These are phyloP conservation scores for Cheiracanthium punctorium DNA, from an alignment of 2,888 invertebrate genomes.

Conservation along the genomic window DNA sequence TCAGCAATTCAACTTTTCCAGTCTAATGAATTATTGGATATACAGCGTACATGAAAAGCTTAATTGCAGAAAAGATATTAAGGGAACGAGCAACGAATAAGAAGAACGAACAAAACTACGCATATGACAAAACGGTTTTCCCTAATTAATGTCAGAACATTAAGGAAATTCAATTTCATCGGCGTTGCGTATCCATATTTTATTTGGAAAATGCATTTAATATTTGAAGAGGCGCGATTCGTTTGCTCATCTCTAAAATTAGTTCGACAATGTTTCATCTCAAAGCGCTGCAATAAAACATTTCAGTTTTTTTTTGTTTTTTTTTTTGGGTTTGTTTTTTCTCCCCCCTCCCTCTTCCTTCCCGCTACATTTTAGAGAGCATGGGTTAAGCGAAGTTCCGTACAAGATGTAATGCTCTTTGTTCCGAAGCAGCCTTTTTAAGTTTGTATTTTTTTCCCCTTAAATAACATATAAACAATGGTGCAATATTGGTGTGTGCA, in stretches of 20 bases:
- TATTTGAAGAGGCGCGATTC: slow-evolving; percentile 60
- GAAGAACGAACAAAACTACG: slow-evolving; percentile 61
- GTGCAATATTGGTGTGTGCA: too few relatives aligned
- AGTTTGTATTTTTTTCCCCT: too few relatives aligned
- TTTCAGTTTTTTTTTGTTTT: not conserved
- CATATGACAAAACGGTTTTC: slow-evolving; percentile 51
- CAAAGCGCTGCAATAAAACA: slow-evolving; percentile 6
- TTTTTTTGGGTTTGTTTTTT: not conserved
- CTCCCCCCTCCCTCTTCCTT: too few relatives aligned
- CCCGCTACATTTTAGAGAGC: too few relatives aligned
- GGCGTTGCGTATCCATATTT: slow-evolving; percentile 57
- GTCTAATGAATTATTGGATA: slow-evolving; percentile 41
- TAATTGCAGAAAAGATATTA: slow-evolving; percentile 53
- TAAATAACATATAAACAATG: too few relatives aligned
- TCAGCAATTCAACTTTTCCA: not conserved
- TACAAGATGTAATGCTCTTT: too few relatives aligned
- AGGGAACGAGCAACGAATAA: slow-evolving; percentile 14
- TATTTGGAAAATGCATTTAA: slow-evolving; percentile 64
- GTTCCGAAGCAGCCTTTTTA: too few relatives aligned
- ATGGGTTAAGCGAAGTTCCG: too few relatives aligned
- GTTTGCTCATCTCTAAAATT: slow-evolving; percentile 40
- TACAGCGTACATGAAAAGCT: slow-evolving; percentile 8
- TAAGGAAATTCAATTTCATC: slow-evolving; percentile 65
- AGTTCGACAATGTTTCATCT: slow-evolving; percentile 35
- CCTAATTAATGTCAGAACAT: slow-evolving; percentile 62